These are phyloP conservation scores for Xiphophorus couchianus DNA, from an alignment of 2,113 vertebrate species.

Conservation along the genomic window DNA sequence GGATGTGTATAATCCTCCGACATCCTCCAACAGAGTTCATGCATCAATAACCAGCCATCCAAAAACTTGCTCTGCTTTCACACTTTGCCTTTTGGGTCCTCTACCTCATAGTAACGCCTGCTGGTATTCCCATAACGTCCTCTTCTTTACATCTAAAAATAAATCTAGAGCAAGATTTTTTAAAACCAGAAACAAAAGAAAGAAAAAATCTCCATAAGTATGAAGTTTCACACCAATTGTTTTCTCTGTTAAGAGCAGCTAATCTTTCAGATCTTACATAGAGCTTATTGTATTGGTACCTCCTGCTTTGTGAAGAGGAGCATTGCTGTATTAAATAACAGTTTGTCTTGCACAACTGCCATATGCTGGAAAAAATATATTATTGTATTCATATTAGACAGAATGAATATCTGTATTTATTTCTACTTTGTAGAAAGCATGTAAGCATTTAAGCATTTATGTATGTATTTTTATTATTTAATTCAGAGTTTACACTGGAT, in stretches of 20 bases:
- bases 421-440: constrained; percentile 26
- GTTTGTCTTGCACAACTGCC: constrained; percentile 40
- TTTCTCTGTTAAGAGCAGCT: constrained; percentile 52
- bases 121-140: not conserved
- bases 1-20: not conserved
- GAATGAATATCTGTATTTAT: constrained; percentile 57
- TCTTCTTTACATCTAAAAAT: not conserved
- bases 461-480: not conserved
- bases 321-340: constrained; percentile 49
- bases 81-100: constrained; percentile 7
- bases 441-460: not conserved
- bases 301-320: constrained; percentile 63
- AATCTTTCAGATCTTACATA: not conserved
- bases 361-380: constrained; percentile 72
- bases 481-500: not conserved
- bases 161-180: not conserved
- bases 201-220: not conserved
- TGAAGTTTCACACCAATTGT: not conserved
- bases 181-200: not conserved
- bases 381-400: constrained; percentile 16
- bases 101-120: constrained; percentile 38
- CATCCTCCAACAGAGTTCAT: constrained; percentile 14
- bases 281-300: constrained; percentile 64
- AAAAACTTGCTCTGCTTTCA: constrained; percentile 1
- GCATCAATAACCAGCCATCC: constrained; percentile 5